Evolutionary conservation across 2,888 invertebrate genomes (phyloP).

Genomic region (Cephus pygmeus): DNA sequence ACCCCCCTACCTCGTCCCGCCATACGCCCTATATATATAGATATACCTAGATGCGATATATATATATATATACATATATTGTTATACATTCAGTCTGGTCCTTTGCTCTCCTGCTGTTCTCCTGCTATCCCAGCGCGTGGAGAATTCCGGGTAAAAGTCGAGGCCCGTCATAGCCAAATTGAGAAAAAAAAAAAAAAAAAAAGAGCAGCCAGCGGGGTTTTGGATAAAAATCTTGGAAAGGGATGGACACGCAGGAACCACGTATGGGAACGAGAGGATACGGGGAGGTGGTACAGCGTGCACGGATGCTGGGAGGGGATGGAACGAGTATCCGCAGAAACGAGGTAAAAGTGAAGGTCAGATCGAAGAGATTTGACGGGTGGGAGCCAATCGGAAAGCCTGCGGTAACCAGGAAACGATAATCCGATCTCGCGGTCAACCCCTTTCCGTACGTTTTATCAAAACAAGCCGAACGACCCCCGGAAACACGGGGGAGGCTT

Average conservation of each 20-base stretch:
- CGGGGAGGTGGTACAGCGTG: neutral
- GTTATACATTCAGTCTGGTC: neutral
- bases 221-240: neutral
- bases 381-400: neutral
- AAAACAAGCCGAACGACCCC: conserved; percentile 13
- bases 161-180: neutral
- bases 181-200: neutral
- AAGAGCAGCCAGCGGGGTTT: neutral
- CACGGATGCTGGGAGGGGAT: neutral
- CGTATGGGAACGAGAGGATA: neutral
- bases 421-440: conserved; percentile 13
- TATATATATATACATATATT: neutral
- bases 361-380: neutral
- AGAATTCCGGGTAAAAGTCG: neutral
- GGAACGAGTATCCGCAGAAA: neutral
- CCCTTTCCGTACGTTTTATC: conserved; percentile 18
- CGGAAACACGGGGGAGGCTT: neutral
- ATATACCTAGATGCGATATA: neutral
- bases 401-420: conserved; percentile 14
- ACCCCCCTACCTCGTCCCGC: conserved; percentile 14
- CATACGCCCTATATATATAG: neutral
- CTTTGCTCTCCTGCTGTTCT: neutral
- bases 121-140: neutral
- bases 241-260: neutral
- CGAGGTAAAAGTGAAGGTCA: neutral